Evolutionary conservation across 2,113 vertebrate species (phyloP).

Genomic region (Bos indicus): DNA sequence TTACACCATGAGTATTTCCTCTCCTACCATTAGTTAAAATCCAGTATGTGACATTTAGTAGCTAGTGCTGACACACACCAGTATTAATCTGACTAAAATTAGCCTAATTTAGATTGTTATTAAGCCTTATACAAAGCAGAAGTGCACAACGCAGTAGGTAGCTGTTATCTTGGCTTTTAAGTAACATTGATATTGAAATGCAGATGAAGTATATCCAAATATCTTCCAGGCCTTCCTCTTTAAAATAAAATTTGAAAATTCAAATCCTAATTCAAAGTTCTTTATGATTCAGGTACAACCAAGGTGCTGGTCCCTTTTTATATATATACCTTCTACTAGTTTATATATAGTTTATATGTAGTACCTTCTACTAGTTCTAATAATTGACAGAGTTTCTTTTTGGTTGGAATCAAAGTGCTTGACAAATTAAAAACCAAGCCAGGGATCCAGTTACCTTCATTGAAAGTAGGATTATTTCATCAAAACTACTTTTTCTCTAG

Average conservation of each 20-base stretch:
- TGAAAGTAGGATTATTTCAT: neutral
- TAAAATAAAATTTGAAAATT: constrained; percentile 33
- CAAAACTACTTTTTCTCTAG: neutral
- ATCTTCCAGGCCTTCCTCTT: neutral
- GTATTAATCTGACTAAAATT: constrained; percentile 82
- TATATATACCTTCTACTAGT: neutral
- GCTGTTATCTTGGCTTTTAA: constrained; percentile 80
- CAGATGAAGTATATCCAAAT: constrained; percentile 67
- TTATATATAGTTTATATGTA: neutral
- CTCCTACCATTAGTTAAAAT: constrained; percentile 73
- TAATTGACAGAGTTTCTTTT: neutral
- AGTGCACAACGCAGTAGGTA: constrained; percentile 74
- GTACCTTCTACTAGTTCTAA: neutral
- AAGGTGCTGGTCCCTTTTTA: neutral
- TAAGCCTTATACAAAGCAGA: constrained; percentile 78
- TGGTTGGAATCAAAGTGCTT: neutral
- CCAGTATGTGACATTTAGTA: constrained; percentile 70
- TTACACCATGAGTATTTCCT: constrained; percentile 72
- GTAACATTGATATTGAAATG: constrained; percentile 77
- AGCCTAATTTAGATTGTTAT: constrained; percentile 82
- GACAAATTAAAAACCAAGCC: constrained; percentile 3
- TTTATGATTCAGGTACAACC: neutral
- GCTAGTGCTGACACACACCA: constrained; percentile 73
- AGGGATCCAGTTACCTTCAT: neutral
- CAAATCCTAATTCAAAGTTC: neutral